A percentile compares a stretch with the other conserved stretches of the same genome.
Conservation (phyloP, 2,888 invertebrate genomes). For the Matsumyia berberina region DNA sequence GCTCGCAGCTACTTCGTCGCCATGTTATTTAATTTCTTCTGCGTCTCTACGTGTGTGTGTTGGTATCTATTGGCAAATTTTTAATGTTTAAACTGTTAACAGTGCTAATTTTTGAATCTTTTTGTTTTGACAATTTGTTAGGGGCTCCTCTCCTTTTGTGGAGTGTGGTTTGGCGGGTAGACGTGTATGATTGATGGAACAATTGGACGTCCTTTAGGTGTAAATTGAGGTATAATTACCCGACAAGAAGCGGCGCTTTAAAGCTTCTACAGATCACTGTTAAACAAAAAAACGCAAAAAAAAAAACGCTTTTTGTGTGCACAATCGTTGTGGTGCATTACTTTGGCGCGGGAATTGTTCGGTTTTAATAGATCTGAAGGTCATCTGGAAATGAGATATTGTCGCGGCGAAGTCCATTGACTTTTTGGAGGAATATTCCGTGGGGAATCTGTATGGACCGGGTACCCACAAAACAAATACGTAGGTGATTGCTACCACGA, state of each 20-base stretch:
- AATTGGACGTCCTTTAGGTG: conserved; percentile 48
- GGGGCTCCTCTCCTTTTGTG: conserved; percentile 42
- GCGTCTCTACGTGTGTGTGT: neutral
- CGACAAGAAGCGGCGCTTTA: conserved; percentile 18
- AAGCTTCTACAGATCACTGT: conserved; percentile 20
- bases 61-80: conserved; percentile 32
- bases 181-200: conserved; percentile 39
- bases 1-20: conserved; percentile 5
- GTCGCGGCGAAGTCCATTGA: neutral
- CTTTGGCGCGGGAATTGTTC: conserved; percentile 6
- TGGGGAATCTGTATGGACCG: too few relatives aligned
- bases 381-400: neutral
- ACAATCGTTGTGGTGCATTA: conserved; percentile 8
- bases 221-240: conserved; percentile 57
- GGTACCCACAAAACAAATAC: too few relatives aligned
- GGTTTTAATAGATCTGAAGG: neutral
- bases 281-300: neutral
- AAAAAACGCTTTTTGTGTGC: neutral
- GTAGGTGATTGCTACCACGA: too few relatives aligned
- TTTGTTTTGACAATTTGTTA: conserved; percentile 57
- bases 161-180: neutral
- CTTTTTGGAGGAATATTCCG: neutral
- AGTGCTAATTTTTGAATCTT: conserved; percentile 51
- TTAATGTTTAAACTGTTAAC: conserved; percentile 46
- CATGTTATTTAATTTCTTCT: conserved; percentile 26